Conservation (phyloP, 2,113 vertebrate genomes). For the Prolemur simus region DNA sequence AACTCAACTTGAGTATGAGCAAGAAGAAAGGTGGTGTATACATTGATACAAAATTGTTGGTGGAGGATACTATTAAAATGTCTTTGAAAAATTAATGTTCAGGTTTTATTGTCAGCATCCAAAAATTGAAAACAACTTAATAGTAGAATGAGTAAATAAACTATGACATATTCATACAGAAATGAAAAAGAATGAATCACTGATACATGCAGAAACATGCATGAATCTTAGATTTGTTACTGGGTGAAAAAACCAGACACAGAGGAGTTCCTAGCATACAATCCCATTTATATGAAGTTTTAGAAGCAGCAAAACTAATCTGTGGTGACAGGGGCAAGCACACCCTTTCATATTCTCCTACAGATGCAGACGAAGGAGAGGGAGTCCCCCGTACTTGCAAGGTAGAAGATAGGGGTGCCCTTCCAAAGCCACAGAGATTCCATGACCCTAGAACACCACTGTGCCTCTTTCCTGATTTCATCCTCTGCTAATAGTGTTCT, state of each 20-base stretch:
- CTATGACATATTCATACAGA: background rate
- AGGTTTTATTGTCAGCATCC: background rate
- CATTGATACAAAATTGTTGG: background rate
- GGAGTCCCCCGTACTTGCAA: background rate
- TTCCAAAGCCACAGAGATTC: background rate
- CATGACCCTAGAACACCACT: background rate
- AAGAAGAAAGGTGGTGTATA: background rate
- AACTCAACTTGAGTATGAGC: background rate
- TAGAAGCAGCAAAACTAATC: background rate
- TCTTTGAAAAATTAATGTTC: background rate
- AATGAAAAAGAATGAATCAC: background rate
- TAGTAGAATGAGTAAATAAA: background rate
- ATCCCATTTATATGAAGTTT: background rate
- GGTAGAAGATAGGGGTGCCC: background rate
- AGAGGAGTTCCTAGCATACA: background rate
- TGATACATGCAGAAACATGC: background rate
- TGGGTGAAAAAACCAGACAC: background rate
- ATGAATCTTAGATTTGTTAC: background rate
- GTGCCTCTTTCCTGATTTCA: background rate
- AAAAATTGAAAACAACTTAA: background rate
- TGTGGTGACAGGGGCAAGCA: background rate
- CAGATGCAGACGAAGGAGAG: background rate
- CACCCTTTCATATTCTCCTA: background rate
- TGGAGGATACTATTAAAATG: background rate
- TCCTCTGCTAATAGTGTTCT: background rate